Base-by-base conservation (phyloP, 2,888 invertebrate genomes). In the Timema podura region DNA sequence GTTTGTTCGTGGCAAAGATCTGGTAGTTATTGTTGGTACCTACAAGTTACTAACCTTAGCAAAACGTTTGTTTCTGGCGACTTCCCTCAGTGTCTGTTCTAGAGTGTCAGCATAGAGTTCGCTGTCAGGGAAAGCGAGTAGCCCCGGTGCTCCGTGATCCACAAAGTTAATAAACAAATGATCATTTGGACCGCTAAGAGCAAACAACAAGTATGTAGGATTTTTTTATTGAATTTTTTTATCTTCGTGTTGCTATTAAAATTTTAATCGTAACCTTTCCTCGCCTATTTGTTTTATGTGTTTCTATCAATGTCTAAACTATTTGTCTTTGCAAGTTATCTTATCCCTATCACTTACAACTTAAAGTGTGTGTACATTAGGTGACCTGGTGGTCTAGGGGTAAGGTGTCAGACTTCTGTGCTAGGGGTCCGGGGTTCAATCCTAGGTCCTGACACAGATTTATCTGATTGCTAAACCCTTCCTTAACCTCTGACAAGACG, bases 101-200 rank as follows among this genome's bases (percentile, higher is more conserved):
- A 81, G 73, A 10, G 78, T 75, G 49, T 72, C 72, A 6, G 79
- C 80, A 65, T 77, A 74, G 13, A 83, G 80, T 70, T 80, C 80
- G n/a, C 77, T 79, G 7, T 76, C 71, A 5, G 86, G 86, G 69
- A 78, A 87, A 2, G 82, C 83, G 49, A 88, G 77, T 48, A 87
- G 75, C 9, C 86, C 86, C 11, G 84, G 82, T 15, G 83, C 86
- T 64, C 88, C 88, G 77, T 88, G 88, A 77, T 88, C 87, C 48
- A 83, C 84, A 80, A 87, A 87, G 78, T 85, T 85, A 64, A 88
- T 82, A 79, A 88, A 88, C 16, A 88, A 79, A 74, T 84, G 81
- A 77, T 88, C 87, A 73, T 85, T 80, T 8, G 84, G 82, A 30
- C 84, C 85, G 78, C 86, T 86, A 72, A 59, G 72, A 70, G 44